A percentile compares a stretch with the other conserved stretches of the same genome.
Conservation (phyloP, 2,113 vertebrate species). For the Ciconia maguari region DNA sequence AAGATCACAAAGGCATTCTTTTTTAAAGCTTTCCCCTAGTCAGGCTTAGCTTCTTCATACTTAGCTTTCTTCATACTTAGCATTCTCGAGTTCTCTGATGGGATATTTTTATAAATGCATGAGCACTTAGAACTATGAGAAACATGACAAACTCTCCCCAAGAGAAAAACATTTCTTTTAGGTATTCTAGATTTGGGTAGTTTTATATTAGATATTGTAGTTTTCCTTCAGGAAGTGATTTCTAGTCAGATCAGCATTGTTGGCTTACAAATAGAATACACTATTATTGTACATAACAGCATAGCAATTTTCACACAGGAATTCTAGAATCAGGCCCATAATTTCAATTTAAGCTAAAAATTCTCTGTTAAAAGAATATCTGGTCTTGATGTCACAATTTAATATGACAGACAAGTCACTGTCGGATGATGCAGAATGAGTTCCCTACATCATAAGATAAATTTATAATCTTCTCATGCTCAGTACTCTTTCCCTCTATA, state of each 20-base stretch:
- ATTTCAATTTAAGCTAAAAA: background rate
- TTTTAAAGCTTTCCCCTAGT: background rate
- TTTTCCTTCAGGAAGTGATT: background rate
- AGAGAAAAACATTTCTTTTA: background rate
- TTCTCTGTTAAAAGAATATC: background rate
- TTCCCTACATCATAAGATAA: background rate
- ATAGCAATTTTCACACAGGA: background rate
- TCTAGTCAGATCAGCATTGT: background rate
- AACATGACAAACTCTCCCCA: background rate
- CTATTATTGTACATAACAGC: background rate
- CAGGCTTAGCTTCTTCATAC: background rate
- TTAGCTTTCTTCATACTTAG: background rate
- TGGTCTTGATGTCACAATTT: background rate
- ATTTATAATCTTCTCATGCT: background rate
- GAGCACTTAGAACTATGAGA: background rate
- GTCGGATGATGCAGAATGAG: background rate
- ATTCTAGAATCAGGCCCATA: background rate
- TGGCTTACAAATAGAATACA: background rate
- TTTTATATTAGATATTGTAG: background rate
- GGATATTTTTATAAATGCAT: background rate
- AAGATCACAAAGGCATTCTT: background rate
- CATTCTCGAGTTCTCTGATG: background rate
- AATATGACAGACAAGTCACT: background rate
- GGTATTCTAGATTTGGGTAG: background rate
- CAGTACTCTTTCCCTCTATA: background rate